A percentile compares a stretch with the other conserved stretches of the same genome.
These are phyloP conservation scores for Eupithecia exiguata DNA, from an alignment of 2,888 invertebrate species.

Conservation along the genomic window DNA sequence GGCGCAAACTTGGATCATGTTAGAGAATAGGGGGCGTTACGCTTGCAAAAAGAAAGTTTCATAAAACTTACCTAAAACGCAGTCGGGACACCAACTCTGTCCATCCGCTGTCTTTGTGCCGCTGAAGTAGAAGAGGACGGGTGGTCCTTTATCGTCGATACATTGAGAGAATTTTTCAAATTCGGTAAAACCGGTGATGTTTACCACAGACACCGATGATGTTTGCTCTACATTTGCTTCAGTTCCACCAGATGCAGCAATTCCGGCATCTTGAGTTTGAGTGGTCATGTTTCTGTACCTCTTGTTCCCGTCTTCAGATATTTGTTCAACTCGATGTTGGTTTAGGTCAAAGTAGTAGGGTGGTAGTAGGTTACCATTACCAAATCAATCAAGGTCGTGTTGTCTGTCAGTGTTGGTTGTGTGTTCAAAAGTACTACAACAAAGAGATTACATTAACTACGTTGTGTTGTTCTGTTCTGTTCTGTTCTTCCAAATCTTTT, in stretches of 20 bases:
- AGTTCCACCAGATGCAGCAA: no score
- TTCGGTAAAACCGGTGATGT: slow-evolving; percentile 85
- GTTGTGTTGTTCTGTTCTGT: no score
- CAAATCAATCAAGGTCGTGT: no score
- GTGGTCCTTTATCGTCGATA: slow-evolving; percentile 72
- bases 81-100: slow-evolving; percentile 95
- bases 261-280: background rate
- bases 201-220: slow-evolving; percentile 36
- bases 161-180: slow-evolving; percentile 83
- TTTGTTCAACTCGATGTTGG: no score
- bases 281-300: background rate
- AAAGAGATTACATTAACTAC: no score
- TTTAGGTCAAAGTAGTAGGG: no score
- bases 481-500: no score
- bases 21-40: background rate
- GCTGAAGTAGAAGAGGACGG: slow-evolving; percentile 84
- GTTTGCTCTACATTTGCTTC: background rate
- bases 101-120: slow-evolving; percentile 87
- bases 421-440: no score
- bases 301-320: no score
- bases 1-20: background rate
- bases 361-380: no score
- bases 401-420: no score
- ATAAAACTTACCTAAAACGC: slow-evolving; percentile 88
- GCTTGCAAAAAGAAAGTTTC: background rate